Conservation (phyloP, 35 echinoderm and acorn worm species). For the Apostichopus californicus region DNA sequence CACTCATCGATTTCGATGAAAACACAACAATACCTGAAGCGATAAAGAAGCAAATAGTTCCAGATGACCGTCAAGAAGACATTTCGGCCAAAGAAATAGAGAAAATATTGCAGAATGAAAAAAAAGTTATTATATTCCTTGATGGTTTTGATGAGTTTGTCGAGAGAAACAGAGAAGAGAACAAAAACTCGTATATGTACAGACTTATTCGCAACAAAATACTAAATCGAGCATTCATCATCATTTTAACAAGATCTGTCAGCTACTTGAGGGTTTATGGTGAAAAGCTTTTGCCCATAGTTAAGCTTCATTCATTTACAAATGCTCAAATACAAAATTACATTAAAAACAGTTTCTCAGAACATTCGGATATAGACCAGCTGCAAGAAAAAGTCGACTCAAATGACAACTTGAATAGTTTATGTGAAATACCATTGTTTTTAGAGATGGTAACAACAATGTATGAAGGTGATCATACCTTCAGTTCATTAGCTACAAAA, state of each 20-base stretch:
- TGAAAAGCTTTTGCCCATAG: too few relatives aligned
- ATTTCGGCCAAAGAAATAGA: neutral
- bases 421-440: neutral
- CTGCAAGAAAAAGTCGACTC: neutral
- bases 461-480: neutral
- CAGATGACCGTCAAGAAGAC: neutral
- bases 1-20: neutral
- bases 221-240: neutral
- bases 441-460: neutral
- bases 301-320: too few relatives aligned
- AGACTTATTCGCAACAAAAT: neutral
- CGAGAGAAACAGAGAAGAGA: neutral
- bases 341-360: too few relatives aligned
- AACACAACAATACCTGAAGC: neutral
- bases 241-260: neutral
- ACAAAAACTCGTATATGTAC: neutral
- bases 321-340: too few relatives aligned
- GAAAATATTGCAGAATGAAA: neutral
- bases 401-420: neutral
- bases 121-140: neutral
- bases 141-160: conserved; percentile 11
- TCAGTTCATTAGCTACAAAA: neutral
- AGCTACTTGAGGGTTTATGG: neutral
- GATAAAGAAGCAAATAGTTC: neutral
- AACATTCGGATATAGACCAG: too few relatives aligned